Evolutionary conservation across 1,140 invertebrate genomes (phyloP).

Genomic region (Brachionus plicatilis): DNA sequence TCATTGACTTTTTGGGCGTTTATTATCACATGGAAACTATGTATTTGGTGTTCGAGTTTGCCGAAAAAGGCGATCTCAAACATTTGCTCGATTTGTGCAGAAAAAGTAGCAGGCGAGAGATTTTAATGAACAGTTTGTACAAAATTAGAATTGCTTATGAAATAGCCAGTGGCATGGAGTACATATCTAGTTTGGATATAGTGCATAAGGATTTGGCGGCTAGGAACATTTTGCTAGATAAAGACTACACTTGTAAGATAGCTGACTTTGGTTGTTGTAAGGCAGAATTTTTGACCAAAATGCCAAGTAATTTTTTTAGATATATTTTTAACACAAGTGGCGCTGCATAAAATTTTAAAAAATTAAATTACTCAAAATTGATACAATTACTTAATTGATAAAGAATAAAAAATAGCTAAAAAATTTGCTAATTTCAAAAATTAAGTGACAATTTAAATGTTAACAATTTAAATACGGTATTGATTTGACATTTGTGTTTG

Average conservation of each 20-base stretch:
- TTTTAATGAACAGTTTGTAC: not conserved
- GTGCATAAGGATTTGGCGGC: slow-evolving; percentile 77
- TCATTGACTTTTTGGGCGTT: slow-evolving; percentile 31
- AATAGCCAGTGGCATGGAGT: slow-evolving; percentile 73
- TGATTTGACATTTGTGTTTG: too few species aligned
- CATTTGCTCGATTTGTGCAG: not conserved
- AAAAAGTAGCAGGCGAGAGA: slow-evolving; percentile 8
- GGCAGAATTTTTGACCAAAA: slow-evolving; percentile 29
- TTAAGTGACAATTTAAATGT: too few species aligned
- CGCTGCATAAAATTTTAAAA: too few species aligned
- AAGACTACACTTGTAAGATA: slow-evolving; percentile 62
- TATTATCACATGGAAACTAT: not conserved
- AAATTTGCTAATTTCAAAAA: too few species aligned
- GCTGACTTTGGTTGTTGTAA: slow-evolving; percentile 68
- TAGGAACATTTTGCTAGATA: slow-evolving; percentile 71
- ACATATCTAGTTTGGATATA: slow-evolving; percentile 19
- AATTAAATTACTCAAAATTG: too few species aligned
- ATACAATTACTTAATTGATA: too few species aligned
- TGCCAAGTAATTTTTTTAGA: slow-evolving; percentile 49
- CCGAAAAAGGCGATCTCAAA: slow-evolving; percentile 30
- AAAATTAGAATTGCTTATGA: slow-evolving; percentile 57
- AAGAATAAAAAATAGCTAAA: too few species aligned
- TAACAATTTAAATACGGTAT: too few species aligned
- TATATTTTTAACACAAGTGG: too few species aligned
- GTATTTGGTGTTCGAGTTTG: slow-evolving; percentile 33